Percentiles rank a stretch among this genome's conserved stretches.
phyloP scores from a whole-genome alignment of 2,113 vertebrate genomes.

The Dasyornis broadbenti region DNA sequence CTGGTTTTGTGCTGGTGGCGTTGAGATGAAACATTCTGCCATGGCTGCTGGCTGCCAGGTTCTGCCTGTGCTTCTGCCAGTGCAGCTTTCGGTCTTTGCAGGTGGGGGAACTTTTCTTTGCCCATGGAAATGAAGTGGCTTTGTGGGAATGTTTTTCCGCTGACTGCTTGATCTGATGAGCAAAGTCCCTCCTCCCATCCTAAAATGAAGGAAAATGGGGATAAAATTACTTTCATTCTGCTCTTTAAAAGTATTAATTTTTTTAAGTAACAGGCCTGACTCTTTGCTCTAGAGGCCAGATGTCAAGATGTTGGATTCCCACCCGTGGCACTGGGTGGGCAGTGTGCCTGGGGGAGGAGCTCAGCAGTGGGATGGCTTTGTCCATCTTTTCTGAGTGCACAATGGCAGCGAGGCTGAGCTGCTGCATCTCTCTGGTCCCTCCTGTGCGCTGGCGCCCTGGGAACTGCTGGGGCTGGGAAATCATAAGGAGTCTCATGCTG shows the following conservation, averaged over 20 bases:
- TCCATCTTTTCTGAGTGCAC: background rate
- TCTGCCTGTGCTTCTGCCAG: background rate
- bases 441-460: background rate
- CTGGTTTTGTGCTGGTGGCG: accelerated
- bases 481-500: background rate
- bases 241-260: background rate
- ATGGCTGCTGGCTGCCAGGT: background rate
- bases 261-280: background rate
- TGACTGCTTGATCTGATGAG: background rate
- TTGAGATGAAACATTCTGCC: background rate
- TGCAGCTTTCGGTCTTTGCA: background rate
- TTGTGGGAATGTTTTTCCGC: background rate
- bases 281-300: background rate
- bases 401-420: background rate
- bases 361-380: background rate
- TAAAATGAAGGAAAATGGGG: background rate
- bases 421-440: background rate
- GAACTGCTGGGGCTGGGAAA: background rate
- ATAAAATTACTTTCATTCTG: background rate
- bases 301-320: background rate
- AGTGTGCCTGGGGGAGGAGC: background rate
- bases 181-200: background rate
- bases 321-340: background rate
- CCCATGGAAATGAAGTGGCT: background rate
- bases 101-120: background rate